Evolutionary conservation across 1,140 invertebrate genomes (phyloP).

Genomic region (Eufriesea mexicana): DNA sequence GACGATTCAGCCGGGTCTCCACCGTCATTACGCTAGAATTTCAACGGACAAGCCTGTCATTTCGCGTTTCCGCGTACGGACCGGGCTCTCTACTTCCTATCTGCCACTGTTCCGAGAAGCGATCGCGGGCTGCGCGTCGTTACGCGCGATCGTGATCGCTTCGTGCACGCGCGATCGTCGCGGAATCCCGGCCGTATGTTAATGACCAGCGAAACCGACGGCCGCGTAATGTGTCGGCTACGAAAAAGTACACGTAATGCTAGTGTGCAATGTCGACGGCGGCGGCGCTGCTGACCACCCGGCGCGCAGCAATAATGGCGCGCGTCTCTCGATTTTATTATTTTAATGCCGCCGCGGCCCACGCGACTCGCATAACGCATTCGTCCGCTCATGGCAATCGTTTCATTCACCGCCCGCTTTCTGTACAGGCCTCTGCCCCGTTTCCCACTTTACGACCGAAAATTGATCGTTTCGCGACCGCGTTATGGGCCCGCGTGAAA

Average conservation of each 20-base stretch:
- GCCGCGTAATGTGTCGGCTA: slow-evolving; percentile 67
- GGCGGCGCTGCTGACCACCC: slow-evolving; percentile 67
- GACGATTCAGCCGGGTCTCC: not conserved
- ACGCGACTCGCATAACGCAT: slow-evolving; percentile 74
- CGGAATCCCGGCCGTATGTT: slow-evolving; percentile 47
- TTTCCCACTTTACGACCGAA: not conserved
- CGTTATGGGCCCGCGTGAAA: not conserved
- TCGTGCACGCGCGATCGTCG: not conserved
- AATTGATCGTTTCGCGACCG: not conserved
- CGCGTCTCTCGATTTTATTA: slow-evolving; percentile 78
- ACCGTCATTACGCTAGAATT: slow-evolving; percentile 10
- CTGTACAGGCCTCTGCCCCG: too few relatives aligned
- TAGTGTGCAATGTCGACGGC: not conserved
- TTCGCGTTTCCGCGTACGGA: not conserved
- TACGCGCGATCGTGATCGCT: not conserved
- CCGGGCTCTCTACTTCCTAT: not conserved
- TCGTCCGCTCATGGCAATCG: not conserved
- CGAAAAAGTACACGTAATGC: slow-evolving; percentile 48
- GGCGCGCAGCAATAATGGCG: slow-evolving; percentile 77
- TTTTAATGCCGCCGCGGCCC: slow-evolving; percentile 74
- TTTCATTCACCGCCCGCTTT: not conserved
- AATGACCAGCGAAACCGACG: slow-evolving; percentile 70
- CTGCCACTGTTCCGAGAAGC: not conserved
- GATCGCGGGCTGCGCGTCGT: not conserved
- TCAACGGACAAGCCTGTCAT: slow-evolving; percentile 6